Evolutionary conservation across 1,140 invertebrate species (phyloP).

Genomic region (Pinna nobilis): DNA sequence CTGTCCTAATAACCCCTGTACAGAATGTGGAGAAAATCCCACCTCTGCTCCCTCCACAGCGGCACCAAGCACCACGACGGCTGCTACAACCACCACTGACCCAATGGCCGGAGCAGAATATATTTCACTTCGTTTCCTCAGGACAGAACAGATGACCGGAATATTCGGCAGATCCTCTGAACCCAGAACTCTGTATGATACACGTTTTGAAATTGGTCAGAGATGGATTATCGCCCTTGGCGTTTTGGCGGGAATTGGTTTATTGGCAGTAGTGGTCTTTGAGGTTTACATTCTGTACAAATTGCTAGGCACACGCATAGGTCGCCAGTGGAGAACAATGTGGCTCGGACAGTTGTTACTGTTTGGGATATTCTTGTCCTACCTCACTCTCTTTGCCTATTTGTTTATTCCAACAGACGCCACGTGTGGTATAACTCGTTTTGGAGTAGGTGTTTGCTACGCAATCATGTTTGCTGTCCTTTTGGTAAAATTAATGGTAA

Average conservation of each 20-base stretch:
- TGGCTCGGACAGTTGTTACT: constrained; percentile 94
- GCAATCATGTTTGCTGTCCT: constrained; percentile 93
- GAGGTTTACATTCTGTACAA: constrained; percentile 94
- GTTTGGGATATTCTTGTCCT: constrained; percentile 89
- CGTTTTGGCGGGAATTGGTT: constrained; percentile 84
- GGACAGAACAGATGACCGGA: constrained; percentile 56
- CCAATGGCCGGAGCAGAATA: constrained; percentile 40
- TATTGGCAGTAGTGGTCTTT: constrained; percentile 87
- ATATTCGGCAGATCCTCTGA: constrained; percentile 33
- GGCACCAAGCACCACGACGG: neutral
- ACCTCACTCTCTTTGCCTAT: constrained; percentile 86
- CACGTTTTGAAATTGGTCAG: constrained; percentile 75
- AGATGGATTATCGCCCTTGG: constrained; percentile 91
- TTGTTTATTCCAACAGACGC: constrained; percentile 84
- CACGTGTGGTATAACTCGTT: constrained; percentile 88
- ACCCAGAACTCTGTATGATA: constrained; percentile 41
- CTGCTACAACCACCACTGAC: constrained; percentile 36
- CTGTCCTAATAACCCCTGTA: constrained; percentile 50
- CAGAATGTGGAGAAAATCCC: constrained; percentile 43
- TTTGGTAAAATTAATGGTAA: constrained; percentile 94
- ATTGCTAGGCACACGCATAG: constrained; percentile 86
- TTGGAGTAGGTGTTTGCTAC: constrained; percentile 90
- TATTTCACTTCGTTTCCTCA: constrained; percentile 29
- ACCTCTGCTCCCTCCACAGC: constrained; percentile 14
- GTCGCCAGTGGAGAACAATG: constrained; percentile 82